A percentile compares a stretch with the other conserved stretches of the same genome.
Evolutionary conservation across 2,888 invertebrate species (phyloP).

Genomic region (Ornithoptera alexandrae): DNA sequence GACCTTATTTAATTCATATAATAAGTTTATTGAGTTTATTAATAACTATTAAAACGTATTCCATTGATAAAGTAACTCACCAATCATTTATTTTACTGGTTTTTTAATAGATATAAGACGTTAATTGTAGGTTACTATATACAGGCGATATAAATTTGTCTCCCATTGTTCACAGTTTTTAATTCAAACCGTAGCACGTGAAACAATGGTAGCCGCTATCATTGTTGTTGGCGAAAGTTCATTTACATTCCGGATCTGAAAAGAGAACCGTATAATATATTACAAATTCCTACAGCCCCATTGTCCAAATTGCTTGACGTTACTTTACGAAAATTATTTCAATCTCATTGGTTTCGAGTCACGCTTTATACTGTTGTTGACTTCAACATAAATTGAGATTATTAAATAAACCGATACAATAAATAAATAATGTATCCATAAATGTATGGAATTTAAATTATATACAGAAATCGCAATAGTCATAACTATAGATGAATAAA

Average conservation of each 20-base stretch:
- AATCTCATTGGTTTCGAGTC: slow-evolving; percentile 18
- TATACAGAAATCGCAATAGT: too few species aligned
- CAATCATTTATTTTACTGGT: slow-evolving; percentile 7
- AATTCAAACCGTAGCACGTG: slow-evolving; percentile 76
- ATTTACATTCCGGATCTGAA: slow-evolving; percentile 77
- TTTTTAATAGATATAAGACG: slow-evolving; percentile 16
- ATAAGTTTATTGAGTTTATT: neutral
- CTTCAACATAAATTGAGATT: neutral
- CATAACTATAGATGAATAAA: too few species aligned
- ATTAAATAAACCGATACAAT: neutral
- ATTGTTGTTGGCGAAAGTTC: slow-evolving; percentile 78
- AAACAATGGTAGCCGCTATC: slow-evolving; percentile 60
- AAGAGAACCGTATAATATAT: slow-evolving; percentile 74
- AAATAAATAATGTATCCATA: too few species aligned
- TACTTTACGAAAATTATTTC: slow-evolving; percentile 25
- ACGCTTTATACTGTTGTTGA: neutral
- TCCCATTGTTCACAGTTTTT: slow-evolving; percentile 76
- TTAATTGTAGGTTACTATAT: slow-evolving; percentile 27
- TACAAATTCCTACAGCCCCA: slow-evolving; percentile 76
- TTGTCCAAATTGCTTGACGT: slow-evolving; percentile 48
- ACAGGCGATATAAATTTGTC: slow-evolving; percentile 74
- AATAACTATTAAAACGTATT: neutral
- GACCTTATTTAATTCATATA: too few species aligned
- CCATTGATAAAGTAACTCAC: neutral
- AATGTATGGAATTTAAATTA: too few species aligned